These are phyloP conservation scores for Subacronicta megacephala DNA, from an alignment of 2,888 invertebrate genomes.

Conservation along the genomic window DNA sequence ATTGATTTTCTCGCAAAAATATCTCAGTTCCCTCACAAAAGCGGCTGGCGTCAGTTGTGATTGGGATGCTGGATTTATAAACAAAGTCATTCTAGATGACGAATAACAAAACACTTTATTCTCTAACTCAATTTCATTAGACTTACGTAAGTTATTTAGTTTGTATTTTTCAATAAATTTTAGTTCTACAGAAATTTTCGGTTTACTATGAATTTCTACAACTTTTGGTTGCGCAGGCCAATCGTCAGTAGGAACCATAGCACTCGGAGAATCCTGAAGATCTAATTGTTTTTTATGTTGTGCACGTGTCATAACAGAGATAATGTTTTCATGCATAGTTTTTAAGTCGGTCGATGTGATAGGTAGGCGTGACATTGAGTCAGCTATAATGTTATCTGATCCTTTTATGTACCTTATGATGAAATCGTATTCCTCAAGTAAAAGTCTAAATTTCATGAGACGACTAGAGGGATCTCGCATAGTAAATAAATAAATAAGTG, in stretches of 20 bases:
- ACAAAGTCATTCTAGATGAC: neutral
- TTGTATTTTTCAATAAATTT: too few relatives aligned
- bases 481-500: constrained; percentile 10
- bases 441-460: constrained; percentile 4
- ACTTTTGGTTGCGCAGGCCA: constrained; percentile 13
- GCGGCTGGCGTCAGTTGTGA: constrained; percentile 23
- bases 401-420: too few relatives aligned
- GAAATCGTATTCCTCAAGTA: too few relatives aligned
- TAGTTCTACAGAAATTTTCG: constrained; percentile 6
- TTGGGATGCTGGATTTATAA: neutral
- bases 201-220: constrained; percentile 8
- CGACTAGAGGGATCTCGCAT: constrained; percentile 8
- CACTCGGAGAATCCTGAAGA: neutral
- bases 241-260: constrained; percentile 5
- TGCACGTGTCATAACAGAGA: too few relatives aligned
- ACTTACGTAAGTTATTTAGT: too few relatives aligned
- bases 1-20: too few relatives aligned
- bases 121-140: too few relatives aligned
- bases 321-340: neutral
- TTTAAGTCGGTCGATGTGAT: neutral
- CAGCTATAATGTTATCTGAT: neutral
- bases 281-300: too few relatives aligned
- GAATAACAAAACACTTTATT: too few relatives aligned
- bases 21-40: constrained; percentile 18
- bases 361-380: neutral